Base-by-base conservation (phyloP, 1,140 invertebrate species). In the Musca domestica region DNA sequence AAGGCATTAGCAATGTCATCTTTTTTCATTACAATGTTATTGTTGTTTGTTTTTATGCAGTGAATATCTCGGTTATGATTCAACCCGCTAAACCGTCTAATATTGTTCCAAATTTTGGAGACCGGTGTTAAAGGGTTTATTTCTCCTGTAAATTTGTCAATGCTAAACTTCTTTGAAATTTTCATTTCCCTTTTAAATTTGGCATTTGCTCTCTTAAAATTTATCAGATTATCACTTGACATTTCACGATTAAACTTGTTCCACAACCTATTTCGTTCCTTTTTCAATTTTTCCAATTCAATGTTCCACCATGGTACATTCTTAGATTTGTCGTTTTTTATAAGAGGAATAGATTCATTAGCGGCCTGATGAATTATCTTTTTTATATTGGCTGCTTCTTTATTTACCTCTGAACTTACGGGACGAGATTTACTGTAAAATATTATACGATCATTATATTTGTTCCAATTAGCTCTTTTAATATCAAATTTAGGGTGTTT, bases 321-420 rank as follows among this genome's bases (percentile, higher is more conserved):
- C 15, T 2, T 15, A 2, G 12, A 9, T 17, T 2, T n/a, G n/a
- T n/a, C n/a, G n/a, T n/a, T n/a, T 30, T 30, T 30, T 4, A 30
- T 30, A 9, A 30, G 27, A 9, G 67, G 67, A 17, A 67, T 67
- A 47, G 56, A 67, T 5, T 48, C 15, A 48, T 67, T 61, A 9
- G 54, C 49, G 22, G 30, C 34, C 30, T 47, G 30, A 20, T 19
- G n/a, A 5, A 69, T 41, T 15, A 54, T 65, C 47, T 47, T 65
- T 68, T n/a, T n/a, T n/a, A n/a, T n/a, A n/a, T n/a, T n/a, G n/a
- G n/a, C n/a, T n/a, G n/a, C n/a, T n/a, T n/a, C 67, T 64, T 69
- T 54, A n/a, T 68, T 68, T 4, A 64, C 46, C 15, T 68, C 64
- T 5, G 5, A 10, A 34, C 20, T 34, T 6, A 56, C 12, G 17